These are phyloP conservation scores for Tubulanus polymorphus DNA, from an alignment of 2,888 invertebrate genomes.

Conservation along the genomic window DNA sequence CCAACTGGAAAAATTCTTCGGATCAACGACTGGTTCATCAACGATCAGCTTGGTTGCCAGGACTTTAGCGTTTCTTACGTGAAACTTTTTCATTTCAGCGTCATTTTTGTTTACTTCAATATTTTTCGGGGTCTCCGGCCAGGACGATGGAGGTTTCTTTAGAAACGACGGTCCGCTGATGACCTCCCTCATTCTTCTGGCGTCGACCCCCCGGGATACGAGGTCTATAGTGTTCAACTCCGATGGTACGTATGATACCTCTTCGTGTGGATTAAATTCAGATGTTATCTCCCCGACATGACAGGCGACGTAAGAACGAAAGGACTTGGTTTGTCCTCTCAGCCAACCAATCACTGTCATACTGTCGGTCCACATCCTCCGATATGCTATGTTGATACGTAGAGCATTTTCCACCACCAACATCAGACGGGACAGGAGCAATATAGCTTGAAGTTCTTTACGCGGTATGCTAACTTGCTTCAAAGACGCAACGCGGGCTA, in stretches of 20 bases:
- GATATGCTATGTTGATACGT: conserved; percentile 4
- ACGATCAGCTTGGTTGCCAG: neutral
- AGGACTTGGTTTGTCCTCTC: conserved; percentile 7
- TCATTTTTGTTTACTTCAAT: conserved; percentile 4
- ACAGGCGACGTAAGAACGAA: conserved; percentile 6
- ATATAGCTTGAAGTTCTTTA: conserved; percentile 1
- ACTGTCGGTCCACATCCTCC: conserved; percentile 8
- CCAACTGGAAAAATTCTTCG: conserved; percentile 2
- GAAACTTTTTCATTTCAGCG: conserved; percentile 7
- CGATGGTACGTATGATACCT: conserved; percentile 4
- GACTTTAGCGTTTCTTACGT: conserved; percentile 7
- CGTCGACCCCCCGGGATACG: conserved; percentile 2
- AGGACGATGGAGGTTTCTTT: neutral
- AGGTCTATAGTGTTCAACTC: neutral
- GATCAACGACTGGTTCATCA: conserved; percentile 2
- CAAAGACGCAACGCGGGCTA: neutral
- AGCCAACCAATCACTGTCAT: conserved; percentile 7
- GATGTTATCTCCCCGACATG: conserved; percentile 10
- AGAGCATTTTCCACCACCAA: conserved; percentile 3
- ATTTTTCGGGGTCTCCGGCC: conserved; percentile 5
- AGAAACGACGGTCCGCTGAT: conserved; percentile 4
- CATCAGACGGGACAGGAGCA: conserved; percentile 7
- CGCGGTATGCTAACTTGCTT: neutral
- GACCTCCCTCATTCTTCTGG: neutral
- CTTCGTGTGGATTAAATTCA: conserved; percentile 5